Evolutionary conservation across 2,888 invertebrate genomes (phyloP).

Genomic region (Papilio protenor): DNA sequence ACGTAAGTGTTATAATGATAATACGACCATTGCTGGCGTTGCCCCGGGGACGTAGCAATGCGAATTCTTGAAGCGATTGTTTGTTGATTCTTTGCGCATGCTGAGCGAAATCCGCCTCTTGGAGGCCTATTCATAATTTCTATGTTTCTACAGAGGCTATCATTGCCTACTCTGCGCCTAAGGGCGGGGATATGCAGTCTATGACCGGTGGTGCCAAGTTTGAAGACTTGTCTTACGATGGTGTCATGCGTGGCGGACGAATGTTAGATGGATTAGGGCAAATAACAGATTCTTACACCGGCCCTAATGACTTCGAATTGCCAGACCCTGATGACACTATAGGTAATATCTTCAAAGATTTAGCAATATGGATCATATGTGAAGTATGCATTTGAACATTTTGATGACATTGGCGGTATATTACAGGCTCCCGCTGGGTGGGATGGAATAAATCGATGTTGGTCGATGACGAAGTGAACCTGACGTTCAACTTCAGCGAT

Average conservation of each 20-base stretch:
- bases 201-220: slow-evolving; percentile 88
- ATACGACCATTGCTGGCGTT: slow-evolving; percentile 60
- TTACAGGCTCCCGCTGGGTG: slow-evolving; percentile 89
- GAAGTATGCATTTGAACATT: neutral
- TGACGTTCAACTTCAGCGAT: slow-evolving; percentile 92
- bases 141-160: slow-evolving; percentile 85
- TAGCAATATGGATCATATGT: neutral
- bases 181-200: slow-evolving; percentile 86
- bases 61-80: slow-evolving; percentile 46
- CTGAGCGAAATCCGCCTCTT: slow-evolving; percentile 54
- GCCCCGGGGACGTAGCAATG: slow-evolving; percentile 59
- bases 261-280: slow-evolving; percentile 91
- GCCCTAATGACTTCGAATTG: slow-evolving; percentile 87
- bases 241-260: slow-evolving; percentile 80
- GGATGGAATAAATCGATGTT: slow-evolving; percentile 91
- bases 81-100: slow-evolving; percentile 32
- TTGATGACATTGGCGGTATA: slow-evolving; percentile 23
- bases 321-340: slow-evolving; percentile 84
- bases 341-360: slow-evolving; percentile 66
- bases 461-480: slow-evolving; percentile 86
- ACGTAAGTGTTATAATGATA: slow-evolving; percentile 73
- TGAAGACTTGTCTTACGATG: slow-evolving; percentile 93
- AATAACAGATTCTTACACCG: slow-evolving; percentile 89
- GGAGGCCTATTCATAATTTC: slow-evolving; percentile 62
- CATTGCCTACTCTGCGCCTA: slow-evolving; percentile 87